Conservation (phyloP, 1,140 invertebrate genomes). For the Anagrus nilaparvatae region DNA sequence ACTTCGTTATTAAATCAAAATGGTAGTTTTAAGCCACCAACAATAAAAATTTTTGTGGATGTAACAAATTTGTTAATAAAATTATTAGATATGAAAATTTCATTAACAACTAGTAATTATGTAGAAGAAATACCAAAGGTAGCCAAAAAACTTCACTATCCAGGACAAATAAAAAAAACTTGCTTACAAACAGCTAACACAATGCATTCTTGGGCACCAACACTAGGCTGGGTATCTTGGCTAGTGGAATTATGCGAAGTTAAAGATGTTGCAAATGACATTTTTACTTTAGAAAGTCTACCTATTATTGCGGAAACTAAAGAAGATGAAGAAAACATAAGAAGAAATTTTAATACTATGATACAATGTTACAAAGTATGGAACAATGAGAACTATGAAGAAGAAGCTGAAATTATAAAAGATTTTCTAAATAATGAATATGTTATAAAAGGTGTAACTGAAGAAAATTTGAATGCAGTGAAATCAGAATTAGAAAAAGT, state of each 20-base stretch:
- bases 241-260: slow-evolving; percentile 39
- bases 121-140: slow-evolving; percentile 41
- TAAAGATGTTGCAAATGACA: slow-evolving; percentile 21
- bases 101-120: slow-evolving; percentile 29
- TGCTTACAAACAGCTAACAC: slow-evolving; percentile 51
- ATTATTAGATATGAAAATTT: slow-evolving; percentile 23
- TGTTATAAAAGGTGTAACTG: slow-evolving; percentile 19
- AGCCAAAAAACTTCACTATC: slow-evolving; percentile 45
- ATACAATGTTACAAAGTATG: slow-evolving; percentile 24
- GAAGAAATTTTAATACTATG: slow-evolving; percentile 19
- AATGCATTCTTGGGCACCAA: slow-evolving; percentile 46
- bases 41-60: slow-evolving; percentile 34
- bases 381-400: slow-evolving; percentile 28
- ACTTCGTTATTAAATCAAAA: slow-evolving; percentile 26
- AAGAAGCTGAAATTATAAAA: slow-evolving; percentile 22
- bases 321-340: slow-evolving; percentile 19
- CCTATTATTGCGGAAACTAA: slow-evolving; percentile 18
- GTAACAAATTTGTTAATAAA: slow-evolving; percentile 24
- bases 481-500: slow-evolving; percentile 15
- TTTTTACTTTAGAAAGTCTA: slow-evolving; percentile 21
- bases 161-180: slow-evolving; percentile 45
- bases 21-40: slow-evolving; percentile 31
- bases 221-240: slow-evolving; percentile 46
- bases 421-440: slow-evolving; percentile 22
- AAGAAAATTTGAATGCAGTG: slow-evolving; percentile 13